Percentiles rank a stretch among this genome's conserved stretches.
Conservation (phyloP, 2,113 vertebrate species). For the Rhynchomys soricoides region DNA sequence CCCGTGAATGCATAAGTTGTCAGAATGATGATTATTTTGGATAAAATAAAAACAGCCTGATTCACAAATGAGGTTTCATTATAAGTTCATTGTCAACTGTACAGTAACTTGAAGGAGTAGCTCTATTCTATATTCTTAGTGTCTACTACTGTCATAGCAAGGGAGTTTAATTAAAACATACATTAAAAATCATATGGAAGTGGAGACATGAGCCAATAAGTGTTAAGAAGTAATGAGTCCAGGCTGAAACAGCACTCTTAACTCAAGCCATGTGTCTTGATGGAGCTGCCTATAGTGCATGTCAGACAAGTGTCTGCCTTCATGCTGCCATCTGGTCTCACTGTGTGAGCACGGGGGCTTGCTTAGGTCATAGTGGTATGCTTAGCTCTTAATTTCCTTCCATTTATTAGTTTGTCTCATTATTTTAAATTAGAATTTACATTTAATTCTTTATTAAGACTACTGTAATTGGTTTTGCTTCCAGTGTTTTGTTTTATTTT, state of each 20-base stretch:
- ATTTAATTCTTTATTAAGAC: slow-evolving; percentile 67
- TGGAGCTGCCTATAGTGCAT: not conserved
- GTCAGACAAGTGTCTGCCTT: slow-evolving; percentile 67
- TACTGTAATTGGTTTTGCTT: slow-evolving; percentile 67
- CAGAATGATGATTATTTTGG: slow-evolving; percentile 1
- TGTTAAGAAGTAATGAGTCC: slow-evolving; percentile 78
- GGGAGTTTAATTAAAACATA: slow-evolving; percentile 81
- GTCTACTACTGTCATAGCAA: slow-evolving; percentile 69
- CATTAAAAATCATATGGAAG: slow-evolving; percentile 79
- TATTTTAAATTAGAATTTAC: slow-evolving; percentile 72
- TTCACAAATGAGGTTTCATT: slow-evolving; percentile 60
- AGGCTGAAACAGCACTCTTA: slow-evolving; percentile 72
- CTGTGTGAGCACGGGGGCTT: slow-evolving; percentile 16
- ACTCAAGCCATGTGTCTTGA: slow-evolving; percentile 57
- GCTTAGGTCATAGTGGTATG: slow-evolving; percentile 33
- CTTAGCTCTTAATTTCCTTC: slow-evolving; percentile 71
- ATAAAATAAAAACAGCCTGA: slow-evolving; percentile 40
- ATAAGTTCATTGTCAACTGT: slow-evolving; percentile 61
- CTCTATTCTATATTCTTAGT: slow-evolving; percentile 58
- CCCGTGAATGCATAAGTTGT: slow-evolving; percentile 14
- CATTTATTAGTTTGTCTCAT: slow-evolving; percentile 68
- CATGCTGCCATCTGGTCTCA: not conserved
- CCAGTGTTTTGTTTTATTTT: slow-evolving; percentile 18
- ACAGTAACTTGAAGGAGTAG: slow-evolving; percentile 67
- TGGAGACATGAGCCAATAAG: slow-evolving; percentile 78